Percentiles rank a stretch among this genome's conserved stretches.
These are phyloP conservation scores for Himalopsyche anomala DNA, from an alignment of 2,888 invertebrate species.

Conservation along the genomic window DNA sequence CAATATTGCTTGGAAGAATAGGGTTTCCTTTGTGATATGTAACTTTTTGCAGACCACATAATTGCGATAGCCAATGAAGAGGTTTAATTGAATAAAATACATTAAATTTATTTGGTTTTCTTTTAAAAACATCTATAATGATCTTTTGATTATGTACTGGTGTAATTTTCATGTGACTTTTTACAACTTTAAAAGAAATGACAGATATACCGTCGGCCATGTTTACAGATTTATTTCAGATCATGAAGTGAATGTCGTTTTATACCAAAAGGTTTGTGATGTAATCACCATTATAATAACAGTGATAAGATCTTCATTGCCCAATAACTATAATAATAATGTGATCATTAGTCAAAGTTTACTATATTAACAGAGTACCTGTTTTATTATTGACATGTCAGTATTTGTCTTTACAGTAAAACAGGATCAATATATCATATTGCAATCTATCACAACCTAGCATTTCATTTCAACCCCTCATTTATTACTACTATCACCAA, in stretches of 20 bases:
- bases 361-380: background rate
- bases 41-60: constrained; percentile 46
- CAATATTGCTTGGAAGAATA: background rate
- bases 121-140: background rate
- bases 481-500: too few relatives aligned
- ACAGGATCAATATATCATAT: too few relatives aligned
- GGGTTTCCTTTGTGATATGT: background rate
- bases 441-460: too few relatives aligned
- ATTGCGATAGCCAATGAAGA: background rate
- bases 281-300: too few relatives aligned
- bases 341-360: background rate
- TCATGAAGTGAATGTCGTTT: too few relatives aligned
- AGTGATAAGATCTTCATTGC: too few relatives aligned
- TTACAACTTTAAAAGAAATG: background rate
- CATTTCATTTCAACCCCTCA: too few relatives aligned
- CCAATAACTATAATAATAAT: background rate
- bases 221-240: background rate
- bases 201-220: background rate
- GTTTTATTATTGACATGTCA: too few relatives aligned
- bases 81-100: constrained; percentile 9
- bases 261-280: too few relatives aligned
- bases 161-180: background rate
- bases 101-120: constrained; percentile 3
- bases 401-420: too few relatives aligned
- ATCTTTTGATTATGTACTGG: background rate